Percentiles rank a stretch among this genome's conserved stretches.
Conservation (phyloP, 2,797 vertebrate species). For the Urosaurus nigricauda region DNA sequence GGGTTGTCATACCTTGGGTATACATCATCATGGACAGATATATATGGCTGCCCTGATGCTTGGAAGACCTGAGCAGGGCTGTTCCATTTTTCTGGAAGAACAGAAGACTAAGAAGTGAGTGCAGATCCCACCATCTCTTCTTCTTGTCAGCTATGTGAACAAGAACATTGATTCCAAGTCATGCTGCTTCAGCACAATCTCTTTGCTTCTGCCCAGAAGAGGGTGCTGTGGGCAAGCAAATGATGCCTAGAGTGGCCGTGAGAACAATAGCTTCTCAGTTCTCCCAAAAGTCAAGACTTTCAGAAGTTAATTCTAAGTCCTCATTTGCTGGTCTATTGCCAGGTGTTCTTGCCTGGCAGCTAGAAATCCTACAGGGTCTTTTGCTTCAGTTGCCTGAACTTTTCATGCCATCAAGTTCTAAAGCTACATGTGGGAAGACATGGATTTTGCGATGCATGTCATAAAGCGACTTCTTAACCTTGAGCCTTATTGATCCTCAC, state of each 20-base stretch:
- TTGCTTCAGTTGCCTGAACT: background rate
- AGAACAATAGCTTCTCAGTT: background rate
- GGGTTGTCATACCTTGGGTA: too few relatives aligned
- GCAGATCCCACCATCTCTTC: too few relatives aligned
- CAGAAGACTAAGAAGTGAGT: too few relatives aligned
- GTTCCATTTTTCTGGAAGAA: background rate
- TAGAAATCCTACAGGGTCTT: fast-evolving
- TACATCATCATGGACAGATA: too few relatives aligned
- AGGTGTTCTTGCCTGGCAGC: background rate
- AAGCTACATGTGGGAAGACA: constrained; percentile 42
- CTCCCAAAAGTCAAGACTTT: background rate
- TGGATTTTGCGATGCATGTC: constrained; percentile 49
- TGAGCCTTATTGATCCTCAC: constrained; percentile 25
- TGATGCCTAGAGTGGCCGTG: fast-evolving
- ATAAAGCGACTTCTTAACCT: constrained; percentile 49
- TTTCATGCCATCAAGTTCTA: background rate
- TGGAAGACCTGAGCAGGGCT: too few relatives aligned
- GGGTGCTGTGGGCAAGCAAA: constrained; percentile 60
- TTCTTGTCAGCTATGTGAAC: too few relatives aligned
- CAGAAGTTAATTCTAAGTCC: constrained; percentile 13
- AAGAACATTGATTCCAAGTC: background rate
- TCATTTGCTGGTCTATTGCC: background rate
- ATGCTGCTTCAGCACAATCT: fast-evolving
- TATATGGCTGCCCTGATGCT: too few relatives aligned
- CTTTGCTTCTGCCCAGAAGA: constrained; percentile 60